Percentiles rank a stretch among this genome's conserved stretches.
Conservation (phyloP, 1,140 invertebrate species). For the Penaeus indicus region DNA sequence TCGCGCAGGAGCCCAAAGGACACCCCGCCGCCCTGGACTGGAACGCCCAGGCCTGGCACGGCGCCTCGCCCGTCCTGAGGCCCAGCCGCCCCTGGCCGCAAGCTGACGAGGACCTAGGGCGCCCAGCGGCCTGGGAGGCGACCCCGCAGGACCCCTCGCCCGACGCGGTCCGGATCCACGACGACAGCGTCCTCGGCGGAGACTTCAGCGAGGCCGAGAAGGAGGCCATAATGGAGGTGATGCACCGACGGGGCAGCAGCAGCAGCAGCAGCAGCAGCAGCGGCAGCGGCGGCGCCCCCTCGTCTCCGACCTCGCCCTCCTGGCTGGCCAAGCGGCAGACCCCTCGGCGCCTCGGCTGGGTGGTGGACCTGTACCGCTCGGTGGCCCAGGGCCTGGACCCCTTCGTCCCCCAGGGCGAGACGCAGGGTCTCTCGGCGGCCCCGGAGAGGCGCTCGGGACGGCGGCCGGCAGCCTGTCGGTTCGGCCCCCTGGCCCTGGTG, state of each 20-base stretch:
- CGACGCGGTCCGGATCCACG: too few relatives aligned
- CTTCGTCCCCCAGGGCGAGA: constrained; percentile 23
- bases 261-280: neutral
- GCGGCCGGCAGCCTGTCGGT: constrained; percentile 51
- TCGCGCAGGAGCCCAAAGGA: neutral
- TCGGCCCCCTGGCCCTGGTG: constrained; percentile 44
- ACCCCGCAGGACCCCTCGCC: too few relatives aligned
- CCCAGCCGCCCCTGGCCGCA: neutral
- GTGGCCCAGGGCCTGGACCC: constrained; percentile 39
- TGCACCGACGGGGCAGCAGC: too few relatives aligned
- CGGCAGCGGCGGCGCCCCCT: neutral
- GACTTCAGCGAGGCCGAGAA: too few relatives aligned
- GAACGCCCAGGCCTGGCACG: constrained; percentile 1
- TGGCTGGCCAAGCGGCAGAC: constrained; percentile 52
- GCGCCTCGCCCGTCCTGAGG: neutral
- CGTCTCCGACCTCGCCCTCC: neutral
- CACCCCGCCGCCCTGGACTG: neutral
- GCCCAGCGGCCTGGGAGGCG: neutral
- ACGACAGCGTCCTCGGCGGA: too few relatives aligned
- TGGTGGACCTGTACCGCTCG: constrained; percentile 40
- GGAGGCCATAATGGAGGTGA: too few relatives aligned
- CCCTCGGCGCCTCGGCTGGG: constrained; percentile 33
- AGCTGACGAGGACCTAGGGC: neutral
- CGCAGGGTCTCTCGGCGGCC: constrained; percentile 37
- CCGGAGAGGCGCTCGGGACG: constrained; percentile 49